These are phyloP conservation scores for Apostichopus parvimensis DNA, from an alignment of 35 echinoderm and acorn worm genomes.

Conservation along the genomic window DNA sequence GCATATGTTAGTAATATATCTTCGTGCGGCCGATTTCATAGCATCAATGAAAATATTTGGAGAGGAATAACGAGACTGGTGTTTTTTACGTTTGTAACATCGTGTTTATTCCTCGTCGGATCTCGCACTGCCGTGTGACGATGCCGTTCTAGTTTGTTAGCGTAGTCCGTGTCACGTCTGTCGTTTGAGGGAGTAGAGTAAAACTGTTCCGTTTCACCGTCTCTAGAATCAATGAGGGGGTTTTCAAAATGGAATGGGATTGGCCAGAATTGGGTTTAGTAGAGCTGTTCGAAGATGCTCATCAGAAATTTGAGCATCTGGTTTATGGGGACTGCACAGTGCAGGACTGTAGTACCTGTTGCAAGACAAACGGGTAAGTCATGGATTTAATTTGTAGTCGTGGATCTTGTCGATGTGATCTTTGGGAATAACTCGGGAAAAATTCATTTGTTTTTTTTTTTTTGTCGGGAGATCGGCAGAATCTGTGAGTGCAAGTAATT, in stretches of 20 bases:
- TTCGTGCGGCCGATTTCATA: background rate
- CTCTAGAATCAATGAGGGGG: conserved; percentile 14
- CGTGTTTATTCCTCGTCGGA: background rate
- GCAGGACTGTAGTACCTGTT: conserved; percentile 12
- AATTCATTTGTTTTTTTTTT: too few species aligned
- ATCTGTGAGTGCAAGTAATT: too few species aligned
- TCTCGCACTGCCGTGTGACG: background rate
- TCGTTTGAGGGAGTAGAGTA: background rate
- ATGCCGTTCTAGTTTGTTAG: background rate
- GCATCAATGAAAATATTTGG: background rate
- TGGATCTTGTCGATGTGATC: too few species aligned
- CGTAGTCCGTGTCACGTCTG: background rate
- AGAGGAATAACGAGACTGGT: background rate
- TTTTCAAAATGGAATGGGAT: conserved; percentile 50
- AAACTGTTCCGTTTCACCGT: background rate
- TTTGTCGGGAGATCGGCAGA: too few species aligned
- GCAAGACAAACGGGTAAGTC: conserved; percentile 42
- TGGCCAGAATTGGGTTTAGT: conserved; percentile 50
- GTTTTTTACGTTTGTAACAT: background rate
- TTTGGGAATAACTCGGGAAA: too few species aligned
- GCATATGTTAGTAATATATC: background rate
- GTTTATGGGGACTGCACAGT: conserved; percentile 38
- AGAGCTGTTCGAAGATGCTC: conserved; percentile 19
- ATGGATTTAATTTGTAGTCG: too few species aligned
- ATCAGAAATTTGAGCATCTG: conserved; percentile 53